These are phyloP conservation scores for Cephus runcator DNA, from an alignment of 2,888 invertebrate genomes.

Conservation along the genomic window DNA sequence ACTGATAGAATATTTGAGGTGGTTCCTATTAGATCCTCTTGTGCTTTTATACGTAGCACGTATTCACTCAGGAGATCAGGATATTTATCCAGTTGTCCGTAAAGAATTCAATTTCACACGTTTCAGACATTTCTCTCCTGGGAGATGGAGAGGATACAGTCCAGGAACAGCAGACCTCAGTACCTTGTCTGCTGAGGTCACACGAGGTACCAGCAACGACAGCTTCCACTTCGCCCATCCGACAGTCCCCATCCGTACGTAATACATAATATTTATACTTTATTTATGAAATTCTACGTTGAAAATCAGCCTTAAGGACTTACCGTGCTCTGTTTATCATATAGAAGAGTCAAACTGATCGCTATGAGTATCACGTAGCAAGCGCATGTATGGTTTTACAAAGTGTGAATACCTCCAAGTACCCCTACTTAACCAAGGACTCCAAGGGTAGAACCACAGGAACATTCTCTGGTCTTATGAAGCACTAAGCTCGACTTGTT, in stretches of 20 bases:
- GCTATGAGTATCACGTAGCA: background rate
- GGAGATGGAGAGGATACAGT: conserved; percentile 56
- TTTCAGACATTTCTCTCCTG: conserved; percentile 57
- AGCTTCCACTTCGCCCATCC: conserved; percentile 56
- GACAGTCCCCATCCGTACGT: conserved; percentile 59
- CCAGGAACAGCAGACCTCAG: conserved; percentile 55
- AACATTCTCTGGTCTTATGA: background rate
- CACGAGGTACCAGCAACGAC: conserved; percentile 50
- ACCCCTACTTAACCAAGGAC: background rate
- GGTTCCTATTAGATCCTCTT: background rate
- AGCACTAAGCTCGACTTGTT: background rate
- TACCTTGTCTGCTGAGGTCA: conserved; percentile 50
- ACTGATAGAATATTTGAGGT: background rate
- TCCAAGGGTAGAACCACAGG: background rate
- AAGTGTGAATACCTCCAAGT: background rate
- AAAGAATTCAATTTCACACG: conserved; percentile 7
- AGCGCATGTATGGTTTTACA: background rate
- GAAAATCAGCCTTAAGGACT: background rate
- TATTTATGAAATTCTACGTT: background rate
- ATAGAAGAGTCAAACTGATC: background rate
- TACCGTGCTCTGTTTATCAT: background rate
- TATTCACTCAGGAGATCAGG: background rate
- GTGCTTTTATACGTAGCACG: background rate
- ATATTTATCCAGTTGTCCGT: background rate
- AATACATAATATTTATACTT: background rate